Conservation (phyloP, 2,888 invertebrate species). For the Epistrophe eligans region DNA sequence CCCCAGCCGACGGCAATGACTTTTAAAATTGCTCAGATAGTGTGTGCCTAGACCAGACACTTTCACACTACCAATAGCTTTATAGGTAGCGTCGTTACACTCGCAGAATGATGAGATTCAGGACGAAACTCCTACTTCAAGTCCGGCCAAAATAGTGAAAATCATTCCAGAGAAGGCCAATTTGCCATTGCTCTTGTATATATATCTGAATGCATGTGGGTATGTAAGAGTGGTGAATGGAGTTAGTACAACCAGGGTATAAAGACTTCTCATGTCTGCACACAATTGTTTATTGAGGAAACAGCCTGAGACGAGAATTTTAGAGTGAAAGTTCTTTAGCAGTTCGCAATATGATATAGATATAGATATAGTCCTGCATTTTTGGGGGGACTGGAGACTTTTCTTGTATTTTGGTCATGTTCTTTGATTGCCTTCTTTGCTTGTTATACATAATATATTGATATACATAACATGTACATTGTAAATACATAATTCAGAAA, state of each 20-base stretch:
- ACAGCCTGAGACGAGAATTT: conserved; percentile 56
- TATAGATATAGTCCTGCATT: not conserved
- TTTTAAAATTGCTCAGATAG: conserved; percentile 60
- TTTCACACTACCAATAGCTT: conserved; percentile 9
- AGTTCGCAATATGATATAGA: not conserved
- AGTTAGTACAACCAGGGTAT: conserved; percentile 4
- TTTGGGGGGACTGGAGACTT: not conserved
- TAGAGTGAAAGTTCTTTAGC: conserved; percentile 50
- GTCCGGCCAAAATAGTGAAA: conserved; percentile 43
- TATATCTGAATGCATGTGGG: not conserved
- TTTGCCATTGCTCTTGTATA: conserved; percentile 34
- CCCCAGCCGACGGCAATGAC: conserved; percentile 70
- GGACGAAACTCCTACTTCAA: conserved; percentile 17
- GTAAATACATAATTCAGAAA: not conserved
- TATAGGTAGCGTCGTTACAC: not conserved
- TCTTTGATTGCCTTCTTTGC: conserved; percentile 52
- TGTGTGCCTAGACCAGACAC: conserved; percentile 56
- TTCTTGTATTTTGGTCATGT: conserved; percentile 64
- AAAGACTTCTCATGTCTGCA: conserved; percentile 57
- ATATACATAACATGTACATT: not conserved
- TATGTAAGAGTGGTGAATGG: not conserved
- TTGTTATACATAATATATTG: not conserved
- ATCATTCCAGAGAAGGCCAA: conserved; percentile 31
- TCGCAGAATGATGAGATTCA: conserved; percentile 1
- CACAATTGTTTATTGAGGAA: conserved; percentile 63